Conservation (phyloP, 2,797 vertebrate species). For the Dendrocincla fuliginosa region DNA sequence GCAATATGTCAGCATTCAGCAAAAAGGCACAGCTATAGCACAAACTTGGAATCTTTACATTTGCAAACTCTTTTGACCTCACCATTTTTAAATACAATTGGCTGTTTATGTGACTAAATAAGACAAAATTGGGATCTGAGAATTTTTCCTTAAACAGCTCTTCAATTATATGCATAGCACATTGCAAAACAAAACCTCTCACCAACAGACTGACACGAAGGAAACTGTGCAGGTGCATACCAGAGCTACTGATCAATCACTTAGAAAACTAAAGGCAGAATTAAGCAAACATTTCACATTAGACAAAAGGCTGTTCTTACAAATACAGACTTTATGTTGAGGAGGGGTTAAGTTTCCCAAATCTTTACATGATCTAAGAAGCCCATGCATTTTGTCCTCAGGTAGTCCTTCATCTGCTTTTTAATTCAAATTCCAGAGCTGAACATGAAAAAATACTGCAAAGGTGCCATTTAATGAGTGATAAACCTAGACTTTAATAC, state of each 20-base stretch:
- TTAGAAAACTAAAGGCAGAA: background rate
- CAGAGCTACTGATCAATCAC: background rate
- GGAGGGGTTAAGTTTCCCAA: background rate
- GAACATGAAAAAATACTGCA: slow-evolving; percentile 65
- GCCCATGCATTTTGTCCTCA: slow-evolving; percentile 54
- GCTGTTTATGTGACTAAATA: background rate
- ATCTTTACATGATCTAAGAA: slow-evolving; percentile 42
- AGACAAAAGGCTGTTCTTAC: background rate
- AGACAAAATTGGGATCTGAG: background rate
- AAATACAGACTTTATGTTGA: background rate
- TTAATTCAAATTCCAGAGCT: slow-evolving; percentile 78
- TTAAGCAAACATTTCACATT: background rate
- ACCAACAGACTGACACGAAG: background rate
- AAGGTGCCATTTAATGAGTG: slow-evolving; percentile 75
- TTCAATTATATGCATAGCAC: background rate
- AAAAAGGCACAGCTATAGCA: background rate
- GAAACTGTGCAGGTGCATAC: background rate
- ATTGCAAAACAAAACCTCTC: background rate
- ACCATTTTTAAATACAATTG: background rate
- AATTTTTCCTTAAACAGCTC: background rate
- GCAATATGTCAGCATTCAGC: background rate
- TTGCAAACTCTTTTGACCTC: background rate
- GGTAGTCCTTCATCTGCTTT: slow-evolving; percentile 71
- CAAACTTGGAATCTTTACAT: background rate
- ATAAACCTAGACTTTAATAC: slow-evolving; percentile 66